Base-by-base conservation (phyloP, 2,797 vertebrate genomes). In the Xyrichtys novacula region DNA sequence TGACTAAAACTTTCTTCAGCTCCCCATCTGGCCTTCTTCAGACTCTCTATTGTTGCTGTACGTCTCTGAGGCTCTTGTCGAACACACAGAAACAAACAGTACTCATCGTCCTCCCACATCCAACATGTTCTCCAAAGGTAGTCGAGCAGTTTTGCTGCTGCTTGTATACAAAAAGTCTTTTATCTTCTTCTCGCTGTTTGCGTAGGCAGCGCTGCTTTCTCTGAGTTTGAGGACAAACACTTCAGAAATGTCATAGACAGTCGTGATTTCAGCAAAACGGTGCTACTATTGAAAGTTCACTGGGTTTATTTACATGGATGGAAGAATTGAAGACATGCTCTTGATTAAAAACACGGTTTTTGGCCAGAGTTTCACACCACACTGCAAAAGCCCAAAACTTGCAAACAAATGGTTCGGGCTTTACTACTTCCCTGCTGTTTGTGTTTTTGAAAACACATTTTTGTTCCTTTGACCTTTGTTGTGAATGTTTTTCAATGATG, bases 41-140 rank as follows among this genome's bases (percentile, higher is more conserved):
- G n/a, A 2, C 19, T 12, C 17, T 50, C 38, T 26, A 12, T 48
- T 64, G 34, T 63, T 11, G 2, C 60, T 19, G 46, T 16, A 9
- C 23, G 5, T 59, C 11, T 26, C 7, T 26, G 26, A 20, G 52
- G 16, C 48, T 43, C 26, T 39, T 44, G 26, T 5, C 29, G 50
- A 63, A 63, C 23, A 10, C 28, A 47, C 40, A 36, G 28, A 69
- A 64, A 72, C 46, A 32, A 66, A 26, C 53, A 71, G 46, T 38
- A 12, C 20, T 36, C 38, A 6, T 48, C 50, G 52, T 61, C 69
- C 69, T 65, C 78, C 78, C 56, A 76, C 74, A 16, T 6, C 36
- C 73, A 62, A 53, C 74, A 73, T 76, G 78, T 50, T 64, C 54
- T 60, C 44, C 42, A 16, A 50, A 72, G 64, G 49, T 59, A 50